Base-by-base conservation (phyloP, 2,797 vertebrate genomes). In the Acipenser transmontanus region DNA sequence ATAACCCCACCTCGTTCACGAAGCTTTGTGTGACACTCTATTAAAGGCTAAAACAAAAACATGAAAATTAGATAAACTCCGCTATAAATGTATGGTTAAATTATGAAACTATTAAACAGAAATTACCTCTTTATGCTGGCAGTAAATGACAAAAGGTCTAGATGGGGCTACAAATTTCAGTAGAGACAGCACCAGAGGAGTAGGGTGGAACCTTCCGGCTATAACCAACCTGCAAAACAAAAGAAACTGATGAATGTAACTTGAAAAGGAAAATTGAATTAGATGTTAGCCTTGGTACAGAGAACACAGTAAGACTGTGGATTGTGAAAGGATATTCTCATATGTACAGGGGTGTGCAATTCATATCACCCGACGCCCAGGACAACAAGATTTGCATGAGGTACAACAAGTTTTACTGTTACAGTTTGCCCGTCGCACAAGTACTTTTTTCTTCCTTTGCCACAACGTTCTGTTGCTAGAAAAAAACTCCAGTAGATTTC, bases 91-190 rank as follows among this genome's bases (percentile, higher is more conserved):
- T n/a, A 70, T 13, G 7, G 34, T 47, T 12, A n/a, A 65, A 49
- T 49, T 10, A 9, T 11, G 47, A 34, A 2, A 13, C 17, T 8
- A 59, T 17, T 9, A 12, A 8, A 59, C 7, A 7, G 1, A 1
- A 61, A 71, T 86, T 89, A 99, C 97, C 95, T 99, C 97, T 91
- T 94, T 96, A 67, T 95, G 95, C 59, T 98, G 97, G 73, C 93
- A 96, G 84, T 94, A 97, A 56, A 94, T 92, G 11, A 98, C 94
- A 50, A 99, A 98, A 1, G 97, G 97, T 75, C 97, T 90, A 57
- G 97, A 98, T 52, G 97, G 95, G 66, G 97, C 88, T 71, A 99
- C 89, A 65, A 99, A 97, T 63, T 90, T 90, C 75, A 99, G 61
- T 64, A 99, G 82, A 34, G 88, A 77, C 69, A 98, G 83, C 11